Evolutionary conservation across 2,797 vertebrate genomes (phyloP).

Genomic region (Dendrocincla fuliginosa): DNA sequence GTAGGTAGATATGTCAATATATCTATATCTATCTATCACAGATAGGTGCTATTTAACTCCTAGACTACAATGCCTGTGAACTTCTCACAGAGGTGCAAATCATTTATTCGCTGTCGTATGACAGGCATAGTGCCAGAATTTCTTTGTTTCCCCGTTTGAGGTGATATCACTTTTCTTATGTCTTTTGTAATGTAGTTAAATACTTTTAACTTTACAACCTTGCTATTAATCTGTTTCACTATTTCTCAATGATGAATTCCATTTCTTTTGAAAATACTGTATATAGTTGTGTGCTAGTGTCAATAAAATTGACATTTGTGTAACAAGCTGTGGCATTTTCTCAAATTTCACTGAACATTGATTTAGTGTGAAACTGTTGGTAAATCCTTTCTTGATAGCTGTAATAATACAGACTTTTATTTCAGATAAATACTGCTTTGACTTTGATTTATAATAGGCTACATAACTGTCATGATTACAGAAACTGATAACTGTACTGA

Average conservation of each 20-base stretch:
- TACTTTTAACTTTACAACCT: constrained; percentile 63
- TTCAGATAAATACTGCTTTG: constrained; percentile 41
- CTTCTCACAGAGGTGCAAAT: constrained; percentile 63
- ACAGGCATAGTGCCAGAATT: constrained; percentile 73
- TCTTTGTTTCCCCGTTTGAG: constrained; percentile 70
- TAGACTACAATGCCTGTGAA: constrained; percentile 37
- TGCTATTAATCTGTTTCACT: constrained; percentile 74
- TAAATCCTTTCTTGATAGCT: constrained; percentile 61
- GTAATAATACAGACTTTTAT: constrained; percentile 55
- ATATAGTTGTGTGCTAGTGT: constrained; percentile 84
- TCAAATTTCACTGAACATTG: constrained; percentile 73
- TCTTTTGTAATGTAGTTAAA: constrained; percentile 72
- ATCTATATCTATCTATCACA: constrained; percentile 8
- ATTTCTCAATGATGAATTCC: constrained; percentile 75
- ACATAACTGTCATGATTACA: constrained; percentile 35
- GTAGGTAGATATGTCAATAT: constrained; percentile 10
- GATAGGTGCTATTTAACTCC: constrained; percentile 60
- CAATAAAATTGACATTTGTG: constrained; percentile 92
- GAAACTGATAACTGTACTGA: constrained; percentile 45
- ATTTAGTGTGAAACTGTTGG: constrained; percentile 68
- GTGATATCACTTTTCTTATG: constrained; percentile 62
- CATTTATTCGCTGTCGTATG: constrained; percentile 43
- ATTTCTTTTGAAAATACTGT: constrained; percentile 78
- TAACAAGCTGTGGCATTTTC: constrained; percentile 81
- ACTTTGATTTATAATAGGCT: constrained; percentile 31